A percentile compares a stretch with the other conserved stretches of the same genome.
Evolutionary conservation across 2,888 invertebrate genomes (phyloP).

Genomic region (Thera britannica): DNA sequence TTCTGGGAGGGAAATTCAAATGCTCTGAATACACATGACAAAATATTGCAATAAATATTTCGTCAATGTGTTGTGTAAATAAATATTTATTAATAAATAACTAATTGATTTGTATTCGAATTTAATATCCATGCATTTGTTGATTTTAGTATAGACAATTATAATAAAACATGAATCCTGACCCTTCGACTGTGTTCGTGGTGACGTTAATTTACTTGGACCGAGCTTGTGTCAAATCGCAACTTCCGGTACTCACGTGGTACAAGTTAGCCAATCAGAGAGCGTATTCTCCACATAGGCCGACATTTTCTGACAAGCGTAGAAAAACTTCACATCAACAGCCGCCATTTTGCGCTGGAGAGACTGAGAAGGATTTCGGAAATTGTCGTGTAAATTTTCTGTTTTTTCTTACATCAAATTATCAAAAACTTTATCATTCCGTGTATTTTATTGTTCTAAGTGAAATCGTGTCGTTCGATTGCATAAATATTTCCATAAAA

Average conservation of each 20-base stretch:
- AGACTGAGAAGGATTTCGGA: conserved; percentile 91
- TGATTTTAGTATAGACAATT: conserved; percentile 29
- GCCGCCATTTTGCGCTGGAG: conserved; percentile 96
- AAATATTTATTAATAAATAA: background rate
- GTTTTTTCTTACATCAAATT: conserved; percentile 85
- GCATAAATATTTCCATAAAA: conserved; percentile 77
- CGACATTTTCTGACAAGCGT: conserved; percentile 94
- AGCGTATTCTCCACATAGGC: conserved; percentile 75
- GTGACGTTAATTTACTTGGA: conserved; percentile 77
- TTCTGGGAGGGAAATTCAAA: conserved; percentile 74
- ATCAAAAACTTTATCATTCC: conserved; percentile 83
- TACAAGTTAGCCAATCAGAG: conserved; percentile 72
- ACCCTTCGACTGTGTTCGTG: conserved; percentile 67
- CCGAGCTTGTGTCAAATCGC: conserved; percentile 76
- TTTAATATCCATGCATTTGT: conserved; percentile 15
- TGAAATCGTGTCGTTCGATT: conserved; percentile 79
- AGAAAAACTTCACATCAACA: conserved; percentile 97
- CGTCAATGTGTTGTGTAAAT: background rate
- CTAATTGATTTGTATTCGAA: background rate
- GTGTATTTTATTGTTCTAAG: conserved; percentile 86
- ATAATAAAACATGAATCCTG: conserved; percentile 21
- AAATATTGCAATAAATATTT: background rate
- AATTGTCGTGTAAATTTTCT: conserved; percentile 89
- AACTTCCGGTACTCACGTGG: conserved; percentile 83
- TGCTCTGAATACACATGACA: background rate